A percentile compares a stretch with the other conserved stretches of the same genome.
Conservation (phyloP, 2,797 vertebrate species). For the Tokudaia tokunoshimensis region DNA sequence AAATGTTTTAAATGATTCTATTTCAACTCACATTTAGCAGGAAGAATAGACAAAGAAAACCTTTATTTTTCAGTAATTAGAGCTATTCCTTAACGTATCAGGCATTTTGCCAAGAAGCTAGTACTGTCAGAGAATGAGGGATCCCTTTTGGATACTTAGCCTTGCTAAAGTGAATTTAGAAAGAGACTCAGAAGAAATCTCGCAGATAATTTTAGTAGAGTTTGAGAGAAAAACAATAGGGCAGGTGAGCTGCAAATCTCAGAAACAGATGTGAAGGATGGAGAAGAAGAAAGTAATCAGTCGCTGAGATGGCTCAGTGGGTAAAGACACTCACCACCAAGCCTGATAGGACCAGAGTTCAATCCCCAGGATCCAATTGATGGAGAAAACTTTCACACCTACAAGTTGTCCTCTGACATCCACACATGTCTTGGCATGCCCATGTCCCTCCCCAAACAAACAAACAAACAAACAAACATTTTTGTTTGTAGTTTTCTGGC, state of each 20-base stretch:
- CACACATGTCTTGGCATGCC: neutral
- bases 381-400: neutral
- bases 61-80: neutral
- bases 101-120: neutral
- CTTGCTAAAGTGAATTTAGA: neutral
- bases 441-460: neutral
- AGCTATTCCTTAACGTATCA: neutral
- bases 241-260: neutral
- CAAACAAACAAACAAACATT: no score
- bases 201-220: no score
- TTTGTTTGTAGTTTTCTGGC: no score
- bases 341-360: neutral
- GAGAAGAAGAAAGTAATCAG: neutral
- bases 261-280: no score
- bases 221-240: neutral
- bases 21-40: neutral
- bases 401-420: neutral
- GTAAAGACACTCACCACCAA: neutral
- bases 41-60: neutral
- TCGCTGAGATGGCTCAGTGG: no score
- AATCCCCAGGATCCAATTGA: neutral
- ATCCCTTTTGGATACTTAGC: neutral
- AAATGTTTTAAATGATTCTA: neutral
- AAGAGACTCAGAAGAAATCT: neutral
- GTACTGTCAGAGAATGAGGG: neutral